Evolutionary conservation across 2,888 invertebrate species (phyloP).

Genomic region (Cerastoderma edule): DNA sequence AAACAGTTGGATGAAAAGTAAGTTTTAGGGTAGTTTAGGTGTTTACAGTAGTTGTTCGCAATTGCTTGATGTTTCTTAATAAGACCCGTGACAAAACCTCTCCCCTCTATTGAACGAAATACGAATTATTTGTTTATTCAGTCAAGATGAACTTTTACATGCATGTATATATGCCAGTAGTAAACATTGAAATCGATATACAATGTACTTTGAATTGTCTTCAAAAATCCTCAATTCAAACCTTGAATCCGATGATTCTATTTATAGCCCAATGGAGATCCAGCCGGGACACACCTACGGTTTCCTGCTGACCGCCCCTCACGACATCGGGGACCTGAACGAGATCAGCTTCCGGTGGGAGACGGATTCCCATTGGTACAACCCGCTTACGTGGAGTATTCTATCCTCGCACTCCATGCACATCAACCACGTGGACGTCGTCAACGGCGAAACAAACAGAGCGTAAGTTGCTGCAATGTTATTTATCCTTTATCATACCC

Average conservation of each 20-base stretch:
- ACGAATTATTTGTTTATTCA: too few species aligned
- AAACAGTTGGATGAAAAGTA: constrained; percentile 62
- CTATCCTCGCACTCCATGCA: constrained; percentile 44
- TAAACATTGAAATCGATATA: too few species aligned
- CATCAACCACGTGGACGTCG: constrained; percentile 43
- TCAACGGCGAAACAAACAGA: constrained; percentile 43
- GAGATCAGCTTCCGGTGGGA: constrained; percentile 47
- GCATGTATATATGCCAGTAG: too few species aligned
- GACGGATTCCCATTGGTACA: constrained; percentile 56
- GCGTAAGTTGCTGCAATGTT: constrained; percentile 30
- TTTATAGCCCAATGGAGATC: constrained; percentile 56
- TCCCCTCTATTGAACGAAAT: too few species aligned
- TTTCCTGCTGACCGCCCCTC: constrained; percentile 62
- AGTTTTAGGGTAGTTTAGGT: constrained; percentile 38
- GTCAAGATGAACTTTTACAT: too few species aligned
- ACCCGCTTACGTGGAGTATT: constrained; percentile 51
- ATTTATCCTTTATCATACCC: neutral
- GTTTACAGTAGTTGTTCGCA: too few species aligned
- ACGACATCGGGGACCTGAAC: constrained; percentile 64
- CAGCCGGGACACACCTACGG: constrained; percentile 66
- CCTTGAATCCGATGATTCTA: neutral
- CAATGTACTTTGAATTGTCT: neutral
- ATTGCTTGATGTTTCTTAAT: too few species aligned
- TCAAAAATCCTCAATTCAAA: neutral
- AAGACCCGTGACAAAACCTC: too few species aligned